Base-by-base conservation (phyloP, 2,888 invertebrate species). In the Eristalinus sepulchralis region DNA sequence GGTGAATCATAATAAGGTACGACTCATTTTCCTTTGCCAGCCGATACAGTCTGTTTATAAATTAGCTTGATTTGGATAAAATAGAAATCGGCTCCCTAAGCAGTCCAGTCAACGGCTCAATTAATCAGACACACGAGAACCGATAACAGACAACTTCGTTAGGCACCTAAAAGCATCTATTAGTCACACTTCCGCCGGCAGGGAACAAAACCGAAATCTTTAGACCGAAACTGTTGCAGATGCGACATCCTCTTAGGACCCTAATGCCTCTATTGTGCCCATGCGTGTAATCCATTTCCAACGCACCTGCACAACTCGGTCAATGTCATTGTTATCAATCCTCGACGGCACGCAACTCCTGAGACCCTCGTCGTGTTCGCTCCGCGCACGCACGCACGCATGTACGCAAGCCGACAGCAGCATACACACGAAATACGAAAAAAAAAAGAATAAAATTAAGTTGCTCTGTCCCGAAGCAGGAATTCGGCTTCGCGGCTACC, bases 301-400 rank as follows among this genome's bases (percentile, higher is more conserved):
- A 53, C 72, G 72, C 85, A 86, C 86, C 86, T 86, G 83, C 83
- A 83, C 82, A 85, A 70, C 82, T 85, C 73, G 77, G 72, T 85
- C 85, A 85, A 85, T 85, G 85, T 85, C 85, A 85, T 73, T 82
- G 77, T 85, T 85, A 85, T 85, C 85, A 82, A 85, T 77, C 53
- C 60, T 60, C 81, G 77, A 68, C 71, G 71, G 60, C 70, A 60
- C 66, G 47, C 71, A 64, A 72, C 70, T 72, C 64, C 55, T 34
- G 3, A 22, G 59, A 27, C 60, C 64, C 53, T 24, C 31, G 10
- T n/a, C 39, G n/a, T 27, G 57, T 24, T 10, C 55, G 31, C 55
- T 67, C 10, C 22, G 20, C 64, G 6, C 75, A 68, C 73, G 77
- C 77, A 85, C 24, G 62, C 22, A 68, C 71, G 20, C 39, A 72